Percentiles rank a stretch among this genome's conserved stretches.
Conservation (phyloP, 2,888 invertebrate genomes). For the Drosophila cognata region DNA sequence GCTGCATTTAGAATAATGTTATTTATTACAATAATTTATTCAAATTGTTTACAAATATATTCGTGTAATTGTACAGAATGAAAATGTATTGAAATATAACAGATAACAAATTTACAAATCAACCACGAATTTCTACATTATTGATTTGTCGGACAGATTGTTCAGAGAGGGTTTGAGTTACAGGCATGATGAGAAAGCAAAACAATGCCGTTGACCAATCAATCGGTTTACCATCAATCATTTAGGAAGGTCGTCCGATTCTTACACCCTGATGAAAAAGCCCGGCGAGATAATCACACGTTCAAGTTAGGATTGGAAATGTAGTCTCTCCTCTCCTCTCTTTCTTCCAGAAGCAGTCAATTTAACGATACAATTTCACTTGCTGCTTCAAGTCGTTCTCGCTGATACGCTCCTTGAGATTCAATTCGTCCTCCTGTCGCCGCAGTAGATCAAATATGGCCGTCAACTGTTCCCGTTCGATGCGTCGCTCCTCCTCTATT, state of each 20-base stretch:
- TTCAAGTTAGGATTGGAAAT: conserved; percentile 35
- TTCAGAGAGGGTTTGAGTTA: background rate
- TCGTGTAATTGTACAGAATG: background rate
- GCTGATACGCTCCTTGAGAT: conserved; percentile 79
- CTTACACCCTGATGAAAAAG: conserved; percentile 1
- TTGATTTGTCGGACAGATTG: background rate
- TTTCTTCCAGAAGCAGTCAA: conserved; percentile 1
- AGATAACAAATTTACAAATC: background rate
- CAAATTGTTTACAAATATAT: conserved; percentile 1
- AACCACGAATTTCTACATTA: background rate
- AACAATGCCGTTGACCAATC: background rate
- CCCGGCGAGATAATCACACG: conserved; percentile 48
- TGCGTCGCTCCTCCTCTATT: conserved; percentile 78
- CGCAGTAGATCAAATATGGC: conserved; percentile 85
- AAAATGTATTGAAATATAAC: background rate
- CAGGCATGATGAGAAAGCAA: background rate
- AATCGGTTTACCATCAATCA: conserved; percentile 5
- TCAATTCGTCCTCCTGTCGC: conserved; percentile 85
- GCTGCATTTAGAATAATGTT: background rate
- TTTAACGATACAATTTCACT: conserved; percentile 83
- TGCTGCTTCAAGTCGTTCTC: conserved; percentile 84
- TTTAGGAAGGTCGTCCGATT: conserved; percentile 2
- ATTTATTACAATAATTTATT: conserved; percentile 1
- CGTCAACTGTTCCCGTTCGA: conserved; percentile 85
- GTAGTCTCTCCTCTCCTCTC: background rate